Base-by-base conservation (phyloP, 1,140 invertebrate genomes). In the Drosophila teissieri region DNA sequence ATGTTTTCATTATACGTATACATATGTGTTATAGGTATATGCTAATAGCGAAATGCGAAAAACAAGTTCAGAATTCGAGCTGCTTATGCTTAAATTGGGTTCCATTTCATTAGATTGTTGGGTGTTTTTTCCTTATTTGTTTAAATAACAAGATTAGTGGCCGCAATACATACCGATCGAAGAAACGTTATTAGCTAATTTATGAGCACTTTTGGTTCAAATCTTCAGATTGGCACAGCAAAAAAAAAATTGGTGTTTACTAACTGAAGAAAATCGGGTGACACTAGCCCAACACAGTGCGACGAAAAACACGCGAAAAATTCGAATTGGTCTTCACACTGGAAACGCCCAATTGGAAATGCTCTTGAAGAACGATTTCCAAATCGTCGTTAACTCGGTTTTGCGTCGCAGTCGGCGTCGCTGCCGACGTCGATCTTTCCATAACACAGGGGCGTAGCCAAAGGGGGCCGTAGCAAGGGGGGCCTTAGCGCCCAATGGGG, bases 271-370 rank as follows among this genome's bases (percentile, higher is more conserved):
- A 36, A 52, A 51, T 31, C 11, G 40, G 39, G 17, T 55, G 34
- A 5, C 36, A 61, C 37, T n/a, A 57, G n/a, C 12, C 19, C 19
- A n/a, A 8, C 12, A 19, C 31, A 15, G 14, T 2, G 11, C 5
- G 8, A 34, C 57, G 17, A 63, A 70, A 72, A 37, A 53, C 14
- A 48, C 42, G 40, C 42, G 44, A 46, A 76, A 81, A 79, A 88
- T 58, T 61, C 60, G 49, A 89, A 72, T 91, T 90, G 85, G 86
- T 91, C 90, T 91, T 90, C 86, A 78, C 90, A 88, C 90, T 91
- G 90, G 83, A 91, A 91, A 90, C 80, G 90, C 80, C 77, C 90
- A 91, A 90, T 85, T 76, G 72, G 52, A 78, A 91, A 83, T 91
- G 78, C 57, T 83, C 62, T 55, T 61, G 62, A 37, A 76, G 17